Evolutionary conservation across 2,797 vertebrate genomes (phyloP), one percentile per base, ranked within the genome.

Genomic region (Capromys pilorides): DNA sequence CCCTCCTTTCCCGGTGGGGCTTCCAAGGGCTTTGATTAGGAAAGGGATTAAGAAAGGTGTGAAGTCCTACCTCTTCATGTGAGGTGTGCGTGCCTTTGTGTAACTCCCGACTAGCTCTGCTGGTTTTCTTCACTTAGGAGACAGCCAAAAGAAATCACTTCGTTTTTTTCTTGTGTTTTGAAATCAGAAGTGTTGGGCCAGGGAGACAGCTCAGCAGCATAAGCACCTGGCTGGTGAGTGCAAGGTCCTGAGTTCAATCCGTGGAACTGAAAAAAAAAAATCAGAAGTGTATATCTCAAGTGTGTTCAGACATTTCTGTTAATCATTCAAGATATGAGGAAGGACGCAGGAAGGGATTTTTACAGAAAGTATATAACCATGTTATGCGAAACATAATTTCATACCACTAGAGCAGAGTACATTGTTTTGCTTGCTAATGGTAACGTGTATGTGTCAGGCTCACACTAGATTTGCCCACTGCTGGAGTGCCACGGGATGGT

Each of bases 61-160:
- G 96, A 80, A 91, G 95, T 97, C 97, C 94, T 95, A 88, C 59
- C 94, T 83, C 57, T 73, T 13, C 5, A 22, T 41, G 71, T 1
- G 45, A 45, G 45, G 11, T 73, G 71, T 12, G 36, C 22, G 66
- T 33, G 66, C 39, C 12, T 95, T 87, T 89, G 86, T 45, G 61
- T 94, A 77, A 86, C 62, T 57, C 64, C 79, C 79, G 85, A 75
- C 19, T 91, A 26, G 86, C 59, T 64, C 73, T 79, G 54, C 85
- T 88, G 64, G 54, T 92, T 88, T 67, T 77, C 51, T 93, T 69
- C 16, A 54, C 59, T 86, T 26, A 41, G 71, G 92, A 36, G 54
- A 86, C 80, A 94, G 80, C 39, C 26, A 13, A 71, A 59, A 95
- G 69, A 78, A 21, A 59, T 11, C 41, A 41, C 83, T 80, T 91